Evolutionary conservation across 92 coral and sea anemone genomes (phyloP).

Genomic region (Umimayanthus kanabou): DNA sequence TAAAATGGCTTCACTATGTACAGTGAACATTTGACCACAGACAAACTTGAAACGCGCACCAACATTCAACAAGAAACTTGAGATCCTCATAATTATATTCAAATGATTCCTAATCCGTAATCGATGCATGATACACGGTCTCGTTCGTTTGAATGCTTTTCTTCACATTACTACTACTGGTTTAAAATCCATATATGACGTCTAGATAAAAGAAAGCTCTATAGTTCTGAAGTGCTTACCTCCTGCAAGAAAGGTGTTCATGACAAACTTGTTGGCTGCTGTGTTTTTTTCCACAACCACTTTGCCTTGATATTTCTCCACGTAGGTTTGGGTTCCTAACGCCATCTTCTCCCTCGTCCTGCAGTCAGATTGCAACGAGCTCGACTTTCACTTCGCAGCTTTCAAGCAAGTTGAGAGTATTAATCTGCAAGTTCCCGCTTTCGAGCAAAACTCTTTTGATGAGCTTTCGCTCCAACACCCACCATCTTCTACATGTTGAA

Average conservation of each 20-base stretch:
- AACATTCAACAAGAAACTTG: background rate
- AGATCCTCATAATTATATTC: background rate
- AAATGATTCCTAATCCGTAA: background rate
- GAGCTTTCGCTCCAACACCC: conserved; percentile 38
- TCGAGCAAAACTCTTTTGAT: background rate
- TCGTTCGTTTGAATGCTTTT: background rate
- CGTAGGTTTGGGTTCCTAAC: conserved; percentile 24
- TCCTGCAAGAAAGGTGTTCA: conserved; percentile 45
- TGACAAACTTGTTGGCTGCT: conserved; percentile 28
- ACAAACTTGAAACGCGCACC: background rate
- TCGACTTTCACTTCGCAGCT: background rate
- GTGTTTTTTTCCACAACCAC: conserved; percentile 27
- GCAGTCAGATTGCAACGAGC: background rate
- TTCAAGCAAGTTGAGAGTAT: background rate
- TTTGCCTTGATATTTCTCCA: conserved; percentile 23
- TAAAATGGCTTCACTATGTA: background rate
- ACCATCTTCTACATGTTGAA: conserved; percentile 26
- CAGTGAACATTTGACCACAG: too few species aligned
- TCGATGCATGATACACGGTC: background rate
- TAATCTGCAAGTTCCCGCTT: background rate
- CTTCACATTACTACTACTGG: background rate
- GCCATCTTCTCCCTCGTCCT: conserved; percentile 35
- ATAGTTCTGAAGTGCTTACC: conserved; percentile 29
- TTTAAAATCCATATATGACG: background rate
- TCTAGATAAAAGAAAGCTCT: background rate